Conservation (phyloP, 1,140 invertebrate species). For the Neodiprion fabricii region DNA sequence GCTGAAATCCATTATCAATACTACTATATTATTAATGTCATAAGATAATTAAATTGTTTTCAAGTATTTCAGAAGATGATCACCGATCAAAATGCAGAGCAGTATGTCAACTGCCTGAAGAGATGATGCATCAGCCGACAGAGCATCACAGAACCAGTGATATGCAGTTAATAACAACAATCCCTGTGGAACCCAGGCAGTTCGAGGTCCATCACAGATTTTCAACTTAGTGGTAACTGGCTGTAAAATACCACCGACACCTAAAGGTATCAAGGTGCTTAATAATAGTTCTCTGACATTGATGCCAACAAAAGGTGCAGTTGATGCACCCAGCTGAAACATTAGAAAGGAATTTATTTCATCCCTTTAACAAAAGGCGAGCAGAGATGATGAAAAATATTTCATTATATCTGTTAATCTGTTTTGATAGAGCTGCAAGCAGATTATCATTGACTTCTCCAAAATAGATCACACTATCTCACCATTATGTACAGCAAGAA, state of each 20-base stretch:
- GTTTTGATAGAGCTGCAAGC: slow-evolving; percentile 3
- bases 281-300: slow-evolving; percentile 52
- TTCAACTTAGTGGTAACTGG: slow-evolving; percentile 28
- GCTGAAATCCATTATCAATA: slow-evolving; percentile 35
- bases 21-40: slow-evolving; percentile 12
- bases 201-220: slow-evolving; percentile 31
- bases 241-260: slow-evolving; percentile 46
- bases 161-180: slow-evolving; percentile 52
- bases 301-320: slow-evolving; percentile 49
- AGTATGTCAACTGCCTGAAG: slow-evolving; percentile 53
- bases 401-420: not conserved
- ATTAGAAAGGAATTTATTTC: not conserved
- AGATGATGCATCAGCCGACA: slow-evolving; percentile 50
- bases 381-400: no score
- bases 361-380: no score
- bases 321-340: slow-evolving; percentile 46
- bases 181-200: slow-evolving; percentile 47
- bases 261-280: slow-evolving; percentile 52
- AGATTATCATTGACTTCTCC: not conserved
- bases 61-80: slow-evolving; percentile 13
- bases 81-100: slow-evolving; percentile 54
- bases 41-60: slow-evolving; percentile 20
- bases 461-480: slow-evolving; percentile 23
- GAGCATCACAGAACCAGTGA: slow-evolving; percentile 56
- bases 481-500: slow-evolving; percentile 55